Evolutionary conservation across 2,113 vertebrate species (phyloP), one percentile per base, ranked within the genome.

Genomic region (Theristicus caerulescens): DNA sequence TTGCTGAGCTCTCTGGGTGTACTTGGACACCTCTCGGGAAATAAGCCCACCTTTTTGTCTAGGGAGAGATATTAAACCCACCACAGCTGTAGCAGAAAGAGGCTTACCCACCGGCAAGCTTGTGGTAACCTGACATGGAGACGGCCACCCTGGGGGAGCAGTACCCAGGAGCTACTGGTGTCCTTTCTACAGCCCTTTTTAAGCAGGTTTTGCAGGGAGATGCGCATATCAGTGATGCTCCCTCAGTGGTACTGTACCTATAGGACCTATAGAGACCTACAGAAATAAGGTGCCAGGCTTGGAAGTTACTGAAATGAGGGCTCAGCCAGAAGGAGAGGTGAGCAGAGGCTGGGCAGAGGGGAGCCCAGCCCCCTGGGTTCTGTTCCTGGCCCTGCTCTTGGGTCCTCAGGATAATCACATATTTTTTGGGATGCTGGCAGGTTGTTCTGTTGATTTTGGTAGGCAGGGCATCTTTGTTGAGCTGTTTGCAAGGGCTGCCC

Each of bases 31-130:
- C 89, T 94, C 92, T 95, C 1, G 8, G 94, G 96, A 94, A 91
- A 92, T 72, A 93, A 95, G 58, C 78, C 93, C 85, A 93, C 71
- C 79, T 96, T 97, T 96, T 95, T 96, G 89, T 86, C n/a, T 73
- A 34, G 61, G 36, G 74, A 82, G 51, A 57, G 65, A 69, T 84
- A 89, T 91, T 87, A 95, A 94, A 62, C 66, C 62, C 77, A 49
- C 40, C 1, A 6, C 22, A 64, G 86, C 81, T 36, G 59, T 15
- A 64, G 78, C 54, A 78, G 88, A 59, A 82, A 89, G 71, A 70
- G 52, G 27, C 22, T 90, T 91, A 69, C 36, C 58, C 73, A 66
- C 67, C 7, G 1, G 47, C 54, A 42, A 0, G 15, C 74, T 70
- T 27, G 79, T 7, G 62, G 40, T 46, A 58, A 46, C 62, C 65